Evolutionary conservation across 2,113 vertebrate genomes (phyloP).

Genomic region (Misgurnus anguillicaudatus): DNA sequence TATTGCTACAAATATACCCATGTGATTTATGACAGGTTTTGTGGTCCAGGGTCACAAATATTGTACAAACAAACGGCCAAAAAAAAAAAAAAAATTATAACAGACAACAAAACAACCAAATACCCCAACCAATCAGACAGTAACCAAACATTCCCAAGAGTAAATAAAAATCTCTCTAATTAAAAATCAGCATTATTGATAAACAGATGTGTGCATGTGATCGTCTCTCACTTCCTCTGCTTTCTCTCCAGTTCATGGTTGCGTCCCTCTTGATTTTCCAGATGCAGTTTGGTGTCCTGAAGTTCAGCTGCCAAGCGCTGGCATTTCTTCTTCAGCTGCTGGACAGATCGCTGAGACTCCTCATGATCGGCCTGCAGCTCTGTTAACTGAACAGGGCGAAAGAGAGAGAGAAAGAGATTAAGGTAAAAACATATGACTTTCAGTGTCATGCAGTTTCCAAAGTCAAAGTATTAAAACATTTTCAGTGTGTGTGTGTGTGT

Average conservation of each 20-base stretch:
- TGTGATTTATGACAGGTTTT: no score
- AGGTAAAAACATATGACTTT: not conserved
- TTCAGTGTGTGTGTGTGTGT: not conserved
- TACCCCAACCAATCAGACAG: not conserved
- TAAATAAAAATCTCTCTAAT: not conserved
- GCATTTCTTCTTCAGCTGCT: slow-evolving; percentile 96
- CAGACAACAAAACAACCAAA: not conserved
- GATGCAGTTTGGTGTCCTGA: slow-evolving; percentile 95
- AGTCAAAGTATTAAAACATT: not conserved
- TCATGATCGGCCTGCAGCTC: slow-evolving; percentile 92
- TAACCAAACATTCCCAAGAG: not conserved
- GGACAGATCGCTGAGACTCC: slow-evolving; percentile 87
- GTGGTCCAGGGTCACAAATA: not conserved
- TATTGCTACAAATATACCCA: no score
- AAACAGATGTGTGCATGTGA: not conserved
- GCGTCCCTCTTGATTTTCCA: slow-evolving; percentile 93
- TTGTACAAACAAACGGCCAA: not conserved
- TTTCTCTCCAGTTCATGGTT: slow-evolving; percentile 99
- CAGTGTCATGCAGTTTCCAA: not conserved
- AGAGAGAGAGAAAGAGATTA: slow-evolving; percentile 24
- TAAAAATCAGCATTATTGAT: no score
- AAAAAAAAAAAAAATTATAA: not conserved
- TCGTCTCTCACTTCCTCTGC: slow-evolving; percentile 85
- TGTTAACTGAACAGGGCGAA: slow-evolving; percentile 71
- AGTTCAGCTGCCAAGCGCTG: slow-evolving; percentile 89